Evolutionary conservation across 2,113 vertebrate genomes (phyloP).

Genomic region (Ancistrus triradiatus): DNA sequence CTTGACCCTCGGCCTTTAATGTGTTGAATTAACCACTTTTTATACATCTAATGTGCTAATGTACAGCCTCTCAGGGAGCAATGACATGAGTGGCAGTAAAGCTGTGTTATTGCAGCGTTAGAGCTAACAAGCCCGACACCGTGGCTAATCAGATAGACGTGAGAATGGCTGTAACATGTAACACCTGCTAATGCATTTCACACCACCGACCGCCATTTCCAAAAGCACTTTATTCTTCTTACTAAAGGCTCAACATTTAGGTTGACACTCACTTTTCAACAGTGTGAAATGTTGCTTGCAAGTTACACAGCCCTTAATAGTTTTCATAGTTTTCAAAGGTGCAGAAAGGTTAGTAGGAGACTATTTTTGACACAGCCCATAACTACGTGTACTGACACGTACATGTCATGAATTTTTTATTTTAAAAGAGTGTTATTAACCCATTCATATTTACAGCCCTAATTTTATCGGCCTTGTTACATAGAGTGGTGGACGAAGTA

Average conservation of each 20-base stretch:
- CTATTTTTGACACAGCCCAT: too few relatives aligned
- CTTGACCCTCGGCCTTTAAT: background rate
- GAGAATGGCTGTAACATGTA: conserved; percentile 15
- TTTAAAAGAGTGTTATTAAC: too few relatives aligned
- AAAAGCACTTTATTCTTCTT: background rate
- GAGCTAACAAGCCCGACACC: conserved; percentile 11
- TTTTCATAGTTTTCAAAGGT: too few relatives aligned
- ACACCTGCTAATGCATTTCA: conserved; percentile 35
- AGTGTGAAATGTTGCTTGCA: conserved; percentile 6
- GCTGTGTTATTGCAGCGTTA: conserved; percentile 6
- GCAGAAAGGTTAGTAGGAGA: too few relatives aligned
- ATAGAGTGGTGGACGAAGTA: too few relatives aligned
- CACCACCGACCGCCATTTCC: background rate
- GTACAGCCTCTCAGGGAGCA: background rate
- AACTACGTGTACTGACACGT: too few relatives aligned
- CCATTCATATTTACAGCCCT: too few relatives aligned
- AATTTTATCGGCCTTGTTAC: too few relatives aligned
- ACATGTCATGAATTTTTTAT: too few relatives aligned
- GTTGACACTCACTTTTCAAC: background rate
- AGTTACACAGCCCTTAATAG: too few relatives aligned
- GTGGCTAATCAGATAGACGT: conserved; percentile 23
- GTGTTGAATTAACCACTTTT: background rate
- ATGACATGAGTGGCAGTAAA: conserved; percentile 18
- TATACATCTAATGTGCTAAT: background rate
- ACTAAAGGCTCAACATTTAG: background rate